Percentiles rank a stretch among this genome's conserved stretches.
phyloP scores from a whole-genome alignment of 2,113 vertebrate species.

The Oreotrochilus melanogaster region DNA sequence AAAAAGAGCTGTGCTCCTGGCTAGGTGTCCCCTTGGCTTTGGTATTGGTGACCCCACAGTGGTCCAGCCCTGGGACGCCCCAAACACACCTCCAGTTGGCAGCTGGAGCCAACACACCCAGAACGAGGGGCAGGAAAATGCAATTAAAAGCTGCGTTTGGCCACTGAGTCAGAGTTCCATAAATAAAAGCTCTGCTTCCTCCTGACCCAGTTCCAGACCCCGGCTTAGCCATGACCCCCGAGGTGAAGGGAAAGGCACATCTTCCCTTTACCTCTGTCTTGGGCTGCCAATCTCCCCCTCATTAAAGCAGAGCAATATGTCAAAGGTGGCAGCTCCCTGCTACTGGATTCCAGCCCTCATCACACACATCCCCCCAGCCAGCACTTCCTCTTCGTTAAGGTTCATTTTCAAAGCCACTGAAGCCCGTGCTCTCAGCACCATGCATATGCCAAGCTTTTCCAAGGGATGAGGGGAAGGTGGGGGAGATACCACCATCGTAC shows the following conservation, averaged over 20 bases:
- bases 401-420: neutral
- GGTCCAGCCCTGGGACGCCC: neutral
- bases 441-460: neutral
- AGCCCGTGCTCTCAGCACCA: neutral
- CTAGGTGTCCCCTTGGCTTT: accelerated
- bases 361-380: neutral
- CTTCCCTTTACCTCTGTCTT: neutral
- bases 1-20: accelerated
- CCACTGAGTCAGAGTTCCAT: neutral
- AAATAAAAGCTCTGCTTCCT: neutral
- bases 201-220: neutral
- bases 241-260: neutral
- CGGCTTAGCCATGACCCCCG: neutral
- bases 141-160: neutral
- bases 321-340: constrained; percentile 53
- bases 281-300: constrained; percentile 10
- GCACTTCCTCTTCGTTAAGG: neutral
- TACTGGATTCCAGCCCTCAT: neutral
- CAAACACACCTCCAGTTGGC: neutral
- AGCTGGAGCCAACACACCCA: neutral
- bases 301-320: neutral
- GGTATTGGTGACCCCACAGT: neutral
- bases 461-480: neutral
- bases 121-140: neutral
- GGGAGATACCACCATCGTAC: neutral